Percentiles rank a stretch among this genome's conserved stretches.
These are phyloP conservation scores for Idris sp. DNA, from an alignment of 1,140 invertebrate species.

Conservation along the genomic window DNA sequence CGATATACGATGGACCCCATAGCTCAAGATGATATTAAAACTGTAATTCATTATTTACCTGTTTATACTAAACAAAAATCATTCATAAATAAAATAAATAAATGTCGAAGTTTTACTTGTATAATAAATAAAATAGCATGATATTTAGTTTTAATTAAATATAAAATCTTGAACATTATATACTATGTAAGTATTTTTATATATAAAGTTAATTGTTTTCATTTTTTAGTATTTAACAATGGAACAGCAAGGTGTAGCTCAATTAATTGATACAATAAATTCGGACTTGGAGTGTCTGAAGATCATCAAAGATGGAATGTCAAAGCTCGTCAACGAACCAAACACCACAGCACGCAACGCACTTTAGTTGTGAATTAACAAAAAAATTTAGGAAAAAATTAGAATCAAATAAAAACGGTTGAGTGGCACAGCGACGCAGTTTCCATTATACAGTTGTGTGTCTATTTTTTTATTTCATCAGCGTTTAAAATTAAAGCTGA, in stretches of 20 bases:
- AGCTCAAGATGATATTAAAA: constrained; percentile 82
- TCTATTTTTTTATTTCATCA: too few relatives aligned
- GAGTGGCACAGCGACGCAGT: neutral
- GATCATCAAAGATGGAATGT: constrained; percentile 89
- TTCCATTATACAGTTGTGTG: neutral
- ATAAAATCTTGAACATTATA: too few relatives aligned
- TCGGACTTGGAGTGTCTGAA: constrained; percentile 87
- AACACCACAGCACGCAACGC: constrained; percentile 40
- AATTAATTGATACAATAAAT: constrained; percentile 88
- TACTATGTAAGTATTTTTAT: too few relatives aligned
- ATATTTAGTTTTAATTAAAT: too few relatives aligned
- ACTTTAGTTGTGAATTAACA: constrained; percentile 9
- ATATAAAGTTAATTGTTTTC: neutral
- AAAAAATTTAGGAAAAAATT: constrained; percentile 9
- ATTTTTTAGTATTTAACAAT: constrained; percentile 84
- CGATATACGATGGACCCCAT: constrained; percentile 82
- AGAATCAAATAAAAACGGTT: too few relatives aligned
- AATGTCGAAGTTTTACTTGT: too few relatives aligned
- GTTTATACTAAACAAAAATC: too few relatives aligned
- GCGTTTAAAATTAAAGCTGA: constrained; percentile 2
- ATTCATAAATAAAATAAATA: too few relatives aligned
- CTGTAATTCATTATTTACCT: constrained; percentile 72
- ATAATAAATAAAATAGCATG: too few relatives aligned
- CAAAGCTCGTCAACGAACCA: constrained; percentile 71
- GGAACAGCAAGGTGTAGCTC: constrained; percentile 90